These are phyloP conservation scores for Cotesia vestalis DNA, from an alignment of 1,140 invertebrate species.

Conservation along the genomic window DNA sequence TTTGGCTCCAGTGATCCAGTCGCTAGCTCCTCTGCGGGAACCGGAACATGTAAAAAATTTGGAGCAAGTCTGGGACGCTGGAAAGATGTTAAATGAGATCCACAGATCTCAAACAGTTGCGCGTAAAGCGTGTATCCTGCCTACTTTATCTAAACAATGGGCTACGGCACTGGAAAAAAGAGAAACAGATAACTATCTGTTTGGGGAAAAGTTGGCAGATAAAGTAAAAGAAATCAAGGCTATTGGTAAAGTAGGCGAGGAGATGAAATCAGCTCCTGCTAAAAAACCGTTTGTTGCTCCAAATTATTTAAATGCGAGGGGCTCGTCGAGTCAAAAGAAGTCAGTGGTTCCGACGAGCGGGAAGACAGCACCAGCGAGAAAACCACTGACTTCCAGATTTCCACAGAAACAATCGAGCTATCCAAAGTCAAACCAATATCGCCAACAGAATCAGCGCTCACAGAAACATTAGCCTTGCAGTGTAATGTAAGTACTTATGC, in stretches of 20 bases:
- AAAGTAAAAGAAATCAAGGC: too few species aligned
- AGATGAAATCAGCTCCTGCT: background rate
- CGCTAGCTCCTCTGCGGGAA: background rate
- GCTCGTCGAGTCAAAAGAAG: too few species aligned
- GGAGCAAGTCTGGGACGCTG: background rate
- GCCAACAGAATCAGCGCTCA: too few species aligned
- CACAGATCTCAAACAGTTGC: background rate
- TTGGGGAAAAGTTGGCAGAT: slow-evolving; percentile 10
- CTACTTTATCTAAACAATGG: slow-evolving; percentile 24
- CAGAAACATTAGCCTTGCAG: too few species aligned
- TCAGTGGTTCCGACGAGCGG: too few species aligned
- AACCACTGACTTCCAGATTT: too few species aligned
- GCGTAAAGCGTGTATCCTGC: slow-evolving; percentile 15
- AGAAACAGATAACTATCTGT: slow-evolving; percentile 44
- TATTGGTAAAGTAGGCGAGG: slow-evolving; percentile 17
- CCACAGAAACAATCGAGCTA: too few species aligned
- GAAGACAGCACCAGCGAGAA: too few species aligned
- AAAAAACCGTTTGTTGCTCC: too few species aligned
- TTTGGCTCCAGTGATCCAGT: background rate
- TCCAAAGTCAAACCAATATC: too few species aligned
- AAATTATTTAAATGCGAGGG: too few species aligned
- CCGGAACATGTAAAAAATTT: background rate
- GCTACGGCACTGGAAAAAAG: slow-evolving; percentile 45
- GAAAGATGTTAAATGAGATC: background rate
- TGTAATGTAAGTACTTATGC: too few species aligned